Base-by-base conservation (phyloP, 2,888 invertebrate genomes). In the Ornithoptera priamus region DNA sequence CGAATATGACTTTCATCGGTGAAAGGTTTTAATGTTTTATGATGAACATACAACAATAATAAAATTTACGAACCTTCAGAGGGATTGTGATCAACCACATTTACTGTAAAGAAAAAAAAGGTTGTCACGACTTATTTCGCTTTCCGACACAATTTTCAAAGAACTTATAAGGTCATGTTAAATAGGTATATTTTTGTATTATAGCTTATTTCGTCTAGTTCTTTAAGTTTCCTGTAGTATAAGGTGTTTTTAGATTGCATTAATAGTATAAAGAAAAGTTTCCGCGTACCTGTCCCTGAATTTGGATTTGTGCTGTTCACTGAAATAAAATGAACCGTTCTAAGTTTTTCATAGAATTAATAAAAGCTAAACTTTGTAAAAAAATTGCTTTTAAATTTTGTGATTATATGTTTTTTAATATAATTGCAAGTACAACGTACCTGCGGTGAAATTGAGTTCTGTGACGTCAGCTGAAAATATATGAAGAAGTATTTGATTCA, bases 381-480 rank as follows among this genome's bases (percentile, higher is more conserved):
- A 46, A 46, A 15, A 15, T 15, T 2, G 15, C 1, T 46, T 46
- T 46, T 10, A 10, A 39, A 39, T 39, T 39, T 39, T 39, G 10
- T 39, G 0, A 39, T 39, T 10, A 39, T 10, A 30, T 30, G 30
- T 39, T 46, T 46, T 42, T 58, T 60, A 59, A 59, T 56, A 24
- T 58, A 7, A 66, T 36, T n/a, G 22, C 8, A 50, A 60, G 15
- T 39, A 22, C 15, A 18, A 63, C 30, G 50, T 65, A 65, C 69
- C 65, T 65, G 59, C 61, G 24, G 42, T 56, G 2, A 60, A 60
- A 62, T 65, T 69, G 24, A 57, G 65, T 57, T 69, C 65, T 56
- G 65, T 60, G n/a, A 75, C 67, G 30, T 72, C 62, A 24, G 72
- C 74, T 75, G 74, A 50, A 75, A 74, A 53, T 53, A 53, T 18